Conservation (phyloP, 2,888 invertebrate genomes). For the Phoronis australis region DNA sequence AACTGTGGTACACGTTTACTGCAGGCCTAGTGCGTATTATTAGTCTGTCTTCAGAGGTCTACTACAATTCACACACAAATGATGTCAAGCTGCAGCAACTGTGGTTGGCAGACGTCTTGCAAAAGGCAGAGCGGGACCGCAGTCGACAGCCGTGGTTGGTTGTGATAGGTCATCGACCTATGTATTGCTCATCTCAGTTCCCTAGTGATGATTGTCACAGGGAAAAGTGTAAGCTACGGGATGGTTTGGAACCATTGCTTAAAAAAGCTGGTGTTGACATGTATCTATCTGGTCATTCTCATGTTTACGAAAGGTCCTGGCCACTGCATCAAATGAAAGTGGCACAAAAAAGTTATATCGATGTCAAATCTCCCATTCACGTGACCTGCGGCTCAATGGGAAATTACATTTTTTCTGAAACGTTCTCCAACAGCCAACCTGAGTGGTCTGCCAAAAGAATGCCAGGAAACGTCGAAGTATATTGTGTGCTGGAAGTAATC, state of each 20-base stretch:
- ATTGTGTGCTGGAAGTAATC: neutral
- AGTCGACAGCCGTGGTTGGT: neutral
- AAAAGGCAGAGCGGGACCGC: neutral
- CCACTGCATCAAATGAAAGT: neutral
- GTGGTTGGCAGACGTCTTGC: neutral
- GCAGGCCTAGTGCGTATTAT: constrained; percentile 43
- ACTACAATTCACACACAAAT: neutral
- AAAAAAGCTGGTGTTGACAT: neutral
- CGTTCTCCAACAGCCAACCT: too few species aligned
- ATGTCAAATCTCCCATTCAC: too few species aligned
- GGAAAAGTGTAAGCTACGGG: neutral
- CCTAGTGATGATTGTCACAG: neutral
- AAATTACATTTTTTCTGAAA: too few species aligned
- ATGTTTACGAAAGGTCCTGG: neutral
- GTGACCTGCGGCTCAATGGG: too few species aligned
- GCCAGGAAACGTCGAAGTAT: neutral
- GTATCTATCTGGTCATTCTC: neutral
- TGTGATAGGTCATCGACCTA: neutral
- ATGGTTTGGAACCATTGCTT: neutral
- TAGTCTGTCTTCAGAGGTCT: too few species aligned
- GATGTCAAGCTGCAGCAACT: neutral
- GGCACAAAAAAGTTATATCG: neutral
- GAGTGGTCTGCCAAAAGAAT: neutral
- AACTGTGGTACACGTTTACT: constrained; percentile 47
- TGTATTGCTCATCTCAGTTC: neutral